phyloP scores from a whole-genome alignment of 2,797 vertebrate genomes.

The Gallinago solitaria region DNA sequence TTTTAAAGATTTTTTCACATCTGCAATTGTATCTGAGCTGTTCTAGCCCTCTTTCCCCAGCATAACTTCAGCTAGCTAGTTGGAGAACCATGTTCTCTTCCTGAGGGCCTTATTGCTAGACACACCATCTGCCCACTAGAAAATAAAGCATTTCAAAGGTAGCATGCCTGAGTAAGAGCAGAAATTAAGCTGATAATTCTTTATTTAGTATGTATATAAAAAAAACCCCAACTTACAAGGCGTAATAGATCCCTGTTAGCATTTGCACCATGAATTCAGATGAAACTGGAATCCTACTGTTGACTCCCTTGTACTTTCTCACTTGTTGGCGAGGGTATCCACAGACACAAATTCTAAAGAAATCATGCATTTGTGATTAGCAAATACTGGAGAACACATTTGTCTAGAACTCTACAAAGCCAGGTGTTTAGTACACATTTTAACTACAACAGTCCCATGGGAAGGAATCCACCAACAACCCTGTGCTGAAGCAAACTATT shows the following conservation, averaged over 20 bases:
- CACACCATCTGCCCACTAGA: background rate
- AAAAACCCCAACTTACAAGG: conserved; percentile 85
- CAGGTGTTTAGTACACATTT: background rate
- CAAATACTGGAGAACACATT: background rate
- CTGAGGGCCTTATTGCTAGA: background rate
- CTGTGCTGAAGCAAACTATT: background rate
- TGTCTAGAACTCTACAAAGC: background rate
- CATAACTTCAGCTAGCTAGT: background rate
- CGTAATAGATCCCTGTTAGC: conserved; percentile 95
- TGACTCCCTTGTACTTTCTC: conserved; percentile 92
- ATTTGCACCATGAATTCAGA: conserved; percentile 98
- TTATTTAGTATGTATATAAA: background rate
- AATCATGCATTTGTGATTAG: conserved; percentile 14
- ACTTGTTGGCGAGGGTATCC: conserved; percentile 95
- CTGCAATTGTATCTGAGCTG: background rate
- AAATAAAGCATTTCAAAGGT: background rate
- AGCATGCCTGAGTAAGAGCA: background rate
- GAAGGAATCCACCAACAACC: background rate
- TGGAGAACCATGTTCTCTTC: background rate
- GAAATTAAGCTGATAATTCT: background rate
- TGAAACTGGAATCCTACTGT: conserved; percentile 89
- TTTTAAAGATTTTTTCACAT: background rate
- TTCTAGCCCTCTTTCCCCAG: background rate
- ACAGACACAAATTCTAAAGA: conserved; percentile 91
- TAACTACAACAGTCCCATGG: background rate